Percentiles rank a stretch among this genome's conserved stretches.
Conservation (phyloP, 2,888 invertebrate genomes). For the Polia nebulosa region DNA sequence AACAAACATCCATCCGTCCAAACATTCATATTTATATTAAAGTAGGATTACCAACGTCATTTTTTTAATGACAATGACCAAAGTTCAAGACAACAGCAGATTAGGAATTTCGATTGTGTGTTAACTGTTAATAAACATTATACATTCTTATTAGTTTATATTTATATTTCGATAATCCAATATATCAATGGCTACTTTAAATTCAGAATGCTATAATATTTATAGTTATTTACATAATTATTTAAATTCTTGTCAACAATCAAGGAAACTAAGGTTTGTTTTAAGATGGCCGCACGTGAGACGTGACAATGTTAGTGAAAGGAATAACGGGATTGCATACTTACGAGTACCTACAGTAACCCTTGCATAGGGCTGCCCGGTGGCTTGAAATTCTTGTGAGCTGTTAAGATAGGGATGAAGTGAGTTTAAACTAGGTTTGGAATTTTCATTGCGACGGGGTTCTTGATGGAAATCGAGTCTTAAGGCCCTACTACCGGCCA, state of each 20-base stretch:
- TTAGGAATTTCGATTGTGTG: constrained; percentile 40
- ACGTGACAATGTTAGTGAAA: constrained; percentile 84
- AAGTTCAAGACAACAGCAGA: background rate
- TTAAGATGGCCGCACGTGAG: constrained; percentile 60
- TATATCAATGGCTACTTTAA: constrained; percentile 50
- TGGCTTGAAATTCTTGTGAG: constrained; percentile 46
- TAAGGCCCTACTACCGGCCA: background rate
- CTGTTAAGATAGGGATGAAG: constrained; percentile 26
- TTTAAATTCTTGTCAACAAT: constrained; percentile 57
- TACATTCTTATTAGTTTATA: constrained; percentile 42
- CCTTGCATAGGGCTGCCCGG: constrained; percentile 55
- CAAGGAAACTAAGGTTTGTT: constrained; percentile 63
- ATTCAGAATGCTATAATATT: constrained; percentile 48
- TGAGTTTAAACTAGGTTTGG: constrained; percentile 22
- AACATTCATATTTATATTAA: too few relatives aligned
- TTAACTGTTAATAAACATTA: constrained; percentile 37
- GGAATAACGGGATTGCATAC: constrained; percentile 75
- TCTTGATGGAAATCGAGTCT: background rate
- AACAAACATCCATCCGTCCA: too few relatives aligned
- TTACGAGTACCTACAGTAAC: constrained; percentile 49
- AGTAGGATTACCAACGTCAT: too few relatives aligned
- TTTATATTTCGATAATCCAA: constrained; percentile 51
- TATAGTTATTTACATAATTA: constrained; percentile 66
- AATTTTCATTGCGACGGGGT: constrained; percentile 15
- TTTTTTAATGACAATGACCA: too few relatives aligned